phyloP scores from a whole-genome alignment of 1,140 invertebrate genomes.

The Tetramorium parvispinum region DNA sequence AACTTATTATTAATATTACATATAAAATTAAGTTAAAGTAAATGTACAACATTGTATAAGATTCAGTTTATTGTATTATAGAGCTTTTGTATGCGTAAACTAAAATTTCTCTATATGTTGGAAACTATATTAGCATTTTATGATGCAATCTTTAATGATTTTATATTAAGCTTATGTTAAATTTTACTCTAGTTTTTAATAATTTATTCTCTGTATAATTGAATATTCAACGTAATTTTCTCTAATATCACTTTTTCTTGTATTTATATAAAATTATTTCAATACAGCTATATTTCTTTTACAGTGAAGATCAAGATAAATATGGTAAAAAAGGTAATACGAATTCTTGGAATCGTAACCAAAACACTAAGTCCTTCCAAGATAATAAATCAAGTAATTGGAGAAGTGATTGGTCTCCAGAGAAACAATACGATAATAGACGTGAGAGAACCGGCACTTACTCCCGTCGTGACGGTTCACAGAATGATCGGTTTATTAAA shows the following conservation, averaged over 20 bases:
- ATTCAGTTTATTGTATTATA: constrained; percentile 67
- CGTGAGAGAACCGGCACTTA: constrained; percentile 69
- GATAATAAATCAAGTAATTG: constrained; percentile 67
- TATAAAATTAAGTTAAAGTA: background rate
- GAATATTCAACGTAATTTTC: constrained; percentile 1
- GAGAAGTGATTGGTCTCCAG: constrained; percentile 78
- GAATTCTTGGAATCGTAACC: constrained; percentile 33
- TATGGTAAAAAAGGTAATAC: constrained; percentile 56
- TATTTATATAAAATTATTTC: background rate
- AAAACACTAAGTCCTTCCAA: constrained; percentile 42
- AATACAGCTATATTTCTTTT: constrained; percentile 30
- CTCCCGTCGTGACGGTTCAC: constrained; percentile 47
- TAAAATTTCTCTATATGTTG: background rate
- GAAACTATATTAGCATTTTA: constrained; percentile 5
- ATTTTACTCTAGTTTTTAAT: constrained; percentile 12
- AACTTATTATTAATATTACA: background rate
- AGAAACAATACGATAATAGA: constrained; percentile 72
- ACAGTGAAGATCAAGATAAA: constrained; percentile 64
- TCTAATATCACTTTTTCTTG: background rate
- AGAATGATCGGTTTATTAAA: constrained; percentile 69
- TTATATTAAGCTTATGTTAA: background rate
- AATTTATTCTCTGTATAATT: background rate
- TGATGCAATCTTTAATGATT: background rate
- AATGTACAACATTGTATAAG: background rate
- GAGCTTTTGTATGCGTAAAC: constrained; percentile 36